Base-by-base conservation (phyloP, 2,797 vertebrate genomes). In the Cossypha caffra region DNA sequence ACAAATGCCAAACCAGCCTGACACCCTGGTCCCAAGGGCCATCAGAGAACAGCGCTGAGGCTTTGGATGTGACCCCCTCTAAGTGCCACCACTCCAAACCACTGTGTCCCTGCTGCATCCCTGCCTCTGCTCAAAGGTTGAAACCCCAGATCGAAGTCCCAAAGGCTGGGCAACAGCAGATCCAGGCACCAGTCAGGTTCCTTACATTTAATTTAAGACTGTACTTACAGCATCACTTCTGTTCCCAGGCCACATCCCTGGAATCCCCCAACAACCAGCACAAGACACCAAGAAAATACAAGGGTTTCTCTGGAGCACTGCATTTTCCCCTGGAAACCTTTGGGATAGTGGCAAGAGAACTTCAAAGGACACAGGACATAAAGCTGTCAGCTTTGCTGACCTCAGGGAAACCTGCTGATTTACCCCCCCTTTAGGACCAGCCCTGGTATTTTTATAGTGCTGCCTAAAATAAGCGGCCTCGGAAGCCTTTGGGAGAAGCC, bases 401-500 rank as follows among this genome's bases (percentile, higher is more conserved):
- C 72, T 66, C 79, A 62, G 69, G 61, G 82, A 93, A 93, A 83
- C 61, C 67, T 88, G 68, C 82, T 86, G 61, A 43, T 94, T 84
- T 84, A 84, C 67, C 42, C 62, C 47, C 47, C 11, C 43, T 63
- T 82, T 64, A 80, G 76, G 85, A 87, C 43, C 1, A 0, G 67
- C 42, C 54, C 59, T 55, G 85, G 3, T 95, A 92, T 95, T 94
- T 81, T 91, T 75, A 92, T 25, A 85, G 58, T 50, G 33, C 68
- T 90, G 76, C 83, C 90, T 73, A 91, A 90, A 91, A 95, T 79
- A 94, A 88, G 68, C 3, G 2, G 80, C 84, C 92, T 82, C 3
- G 1, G 35, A 76, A 55, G 26, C n/a, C 82, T 80, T 38, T 4
- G 8, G 71, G 72, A 85, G 58, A 45, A 57, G 74, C 45, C 3